These are phyloP conservation scores for Mormyrops boulengeri DNA, from an alignment of 2,797 vertebrate species.

Conservation along the genomic window DNA sequence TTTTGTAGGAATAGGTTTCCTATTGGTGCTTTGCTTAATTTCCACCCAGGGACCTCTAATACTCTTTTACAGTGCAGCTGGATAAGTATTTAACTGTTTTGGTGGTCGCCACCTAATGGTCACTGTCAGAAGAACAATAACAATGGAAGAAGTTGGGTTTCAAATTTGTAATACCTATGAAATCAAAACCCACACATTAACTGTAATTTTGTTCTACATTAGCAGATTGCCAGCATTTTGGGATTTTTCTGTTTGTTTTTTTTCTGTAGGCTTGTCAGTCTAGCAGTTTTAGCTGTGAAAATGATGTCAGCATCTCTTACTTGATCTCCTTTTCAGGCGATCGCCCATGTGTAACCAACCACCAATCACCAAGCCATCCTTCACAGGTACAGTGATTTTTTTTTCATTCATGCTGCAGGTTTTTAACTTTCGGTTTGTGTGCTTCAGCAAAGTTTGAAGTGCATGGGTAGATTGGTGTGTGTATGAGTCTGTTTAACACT, in stretches of 20 bases:
- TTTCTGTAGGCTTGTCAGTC: background rate
- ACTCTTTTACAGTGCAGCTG: background rate
- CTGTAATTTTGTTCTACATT: background rate
- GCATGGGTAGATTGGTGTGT: background rate
- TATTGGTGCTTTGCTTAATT: background rate
- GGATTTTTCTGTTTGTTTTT: background rate
- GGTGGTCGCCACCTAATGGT: conserved; percentile 45
- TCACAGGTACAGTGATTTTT: conserved; percentile 75
- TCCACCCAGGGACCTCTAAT: background rate
- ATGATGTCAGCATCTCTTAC: background rate
- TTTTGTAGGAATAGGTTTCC: background rate
- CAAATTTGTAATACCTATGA: background rate
- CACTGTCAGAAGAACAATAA: conserved; percentile 42
- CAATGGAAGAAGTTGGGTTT: conserved; percentile 4
- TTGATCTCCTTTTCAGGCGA: conserved; percentile 64
- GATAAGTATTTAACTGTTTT: background rate
- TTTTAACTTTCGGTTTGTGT: background rate
- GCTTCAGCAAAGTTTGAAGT: background rate
- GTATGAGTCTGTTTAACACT: background rate
- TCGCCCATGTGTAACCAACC: conserved; percentile 97
- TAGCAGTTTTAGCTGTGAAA: too few species aligned
- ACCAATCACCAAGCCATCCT: conserved; percentile 92
- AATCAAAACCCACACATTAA: background rate
- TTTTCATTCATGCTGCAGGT: background rate
- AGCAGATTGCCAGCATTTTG: background rate